phyloP scores from a whole-genome alignment of 2,797 vertebrate species.

The Champsocephalus gunnari region DNA sequence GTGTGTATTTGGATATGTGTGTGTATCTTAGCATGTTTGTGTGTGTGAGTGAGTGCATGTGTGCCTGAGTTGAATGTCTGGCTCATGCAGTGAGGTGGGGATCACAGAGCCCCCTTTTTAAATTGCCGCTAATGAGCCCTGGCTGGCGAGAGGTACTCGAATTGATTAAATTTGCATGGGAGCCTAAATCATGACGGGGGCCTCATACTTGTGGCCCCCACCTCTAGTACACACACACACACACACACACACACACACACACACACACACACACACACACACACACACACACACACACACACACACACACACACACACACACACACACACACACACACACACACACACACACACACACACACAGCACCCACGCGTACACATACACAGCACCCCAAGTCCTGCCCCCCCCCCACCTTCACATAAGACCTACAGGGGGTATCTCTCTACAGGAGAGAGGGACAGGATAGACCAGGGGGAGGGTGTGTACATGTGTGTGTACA shows the following conservation, averaged over 20 bases:
- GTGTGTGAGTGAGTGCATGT: slow-evolving; percentile 46
- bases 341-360: slow-evolving; percentile 57
- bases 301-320: background rate
- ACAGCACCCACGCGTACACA: slow-evolving; percentile 38
- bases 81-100: slow-evolving; percentile 79
- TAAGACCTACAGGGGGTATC: slow-evolving; percentile 79
- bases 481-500: slow-evolving; percentile 47
- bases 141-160: slow-evolving; percentile 87
- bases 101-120: slow-evolving; percentile 86
- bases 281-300: background rate
- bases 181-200: slow-evolving; percentile 87
- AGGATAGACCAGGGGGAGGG: slow-evolving; percentile 69
- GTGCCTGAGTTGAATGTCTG: slow-evolving; percentile 64
- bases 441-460: slow-evolving; percentile 70
- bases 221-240: slow-evolving; percentile 67
- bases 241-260: slow-evolving; percentile 49
- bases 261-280: slow-evolving; percentile 52
- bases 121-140: slow-evolving; percentile 89
- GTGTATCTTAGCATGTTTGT: slow-evolving; percentile 55
- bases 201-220: slow-evolving; percentile 77
- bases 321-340: slow-evolving; percentile 40
- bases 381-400: slow-evolving; percentile 62
- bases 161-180: slow-evolving; percentile 93
- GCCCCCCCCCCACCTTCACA: slow-evolving; percentile 52
- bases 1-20: slow-evolving; percentile 61